Base-by-base conservation (phyloP, 2,888 invertebrate species). In the Melanotus villosus region DNA sequence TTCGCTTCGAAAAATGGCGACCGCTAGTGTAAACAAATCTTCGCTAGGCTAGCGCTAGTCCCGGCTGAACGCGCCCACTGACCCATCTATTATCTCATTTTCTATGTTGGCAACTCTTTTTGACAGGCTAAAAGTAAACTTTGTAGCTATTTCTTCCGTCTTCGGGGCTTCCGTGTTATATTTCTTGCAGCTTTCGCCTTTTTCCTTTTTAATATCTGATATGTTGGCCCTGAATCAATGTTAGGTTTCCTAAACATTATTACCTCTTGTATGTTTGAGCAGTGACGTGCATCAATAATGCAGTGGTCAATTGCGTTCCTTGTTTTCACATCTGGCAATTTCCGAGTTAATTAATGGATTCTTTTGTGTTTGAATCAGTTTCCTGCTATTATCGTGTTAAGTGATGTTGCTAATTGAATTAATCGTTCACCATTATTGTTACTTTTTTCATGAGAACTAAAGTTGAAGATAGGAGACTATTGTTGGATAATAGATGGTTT, bases 271-370 rank as follows among this genome's bases (percentile, higher is more conserved):
- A 38, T 38, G n/a, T 38, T 38, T 38, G 38, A 38, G 38, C 38
- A 6, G 38, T 38, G 38, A n/a, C 38, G 38, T n/a, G 38, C 38
- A 38, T 38, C 12, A 14, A 10, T 38, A 10, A 38, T 38, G 38
- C 38, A 38, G 38, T 38, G 14, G 38, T 38, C 38, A n/a, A 38
- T 38, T 38, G 38, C 38, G 4, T 38, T 38, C 38, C 14, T 38
- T 14, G 38, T 38, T 38, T 10, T 38, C 5, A 3, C 38, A 38
- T 38, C 38, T 38, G 38, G n/a, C 38, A 10, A 38, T 38, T 38
- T 12, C 38, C 38, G 10, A 4, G 38, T 38, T 38, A 38, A 14
- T n/a, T 38, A 10, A 26, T 26, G 38, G 14, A 38, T 38, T 38
- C 14, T 38, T 38, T 38, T 26, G 26, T 26, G 26, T 7, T 38